Evolutionary conservation across 2,888 invertebrate genomes (phyloP).

Genomic region (Callyntrura sp.): DNA sequence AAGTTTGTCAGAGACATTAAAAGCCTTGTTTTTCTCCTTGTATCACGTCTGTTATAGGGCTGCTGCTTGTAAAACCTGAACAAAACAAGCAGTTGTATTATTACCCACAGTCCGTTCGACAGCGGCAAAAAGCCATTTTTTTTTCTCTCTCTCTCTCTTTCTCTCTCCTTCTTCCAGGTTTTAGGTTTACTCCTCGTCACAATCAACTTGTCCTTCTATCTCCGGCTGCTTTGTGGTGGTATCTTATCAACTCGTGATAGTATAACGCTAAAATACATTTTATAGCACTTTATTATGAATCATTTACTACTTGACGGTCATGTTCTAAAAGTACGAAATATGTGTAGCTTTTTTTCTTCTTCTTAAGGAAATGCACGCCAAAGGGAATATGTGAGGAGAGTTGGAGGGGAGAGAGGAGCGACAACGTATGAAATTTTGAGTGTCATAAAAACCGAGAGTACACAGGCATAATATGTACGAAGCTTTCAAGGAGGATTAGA

Average conservation of each 20-base stretch:
- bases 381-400: too few relatives aligned
- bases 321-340: neutral
- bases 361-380: neutral
- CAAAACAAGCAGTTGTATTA: too few relatives aligned
- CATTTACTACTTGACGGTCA: neutral
- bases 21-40: neutral
- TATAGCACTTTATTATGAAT: slow-evolving; percentile 1
- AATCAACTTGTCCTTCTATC: too few relatives aligned
- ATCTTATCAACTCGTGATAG: slow-evolving; percentile 8
- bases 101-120: too few relatives aligned
- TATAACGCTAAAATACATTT: slow-evolving; percentile 6
- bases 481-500: neutral
- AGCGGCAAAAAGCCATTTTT: too few relatives aligned
- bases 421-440: neutral
- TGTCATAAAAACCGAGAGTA: neutral
- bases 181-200: too few relatives aligned
- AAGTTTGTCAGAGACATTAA: neutral
- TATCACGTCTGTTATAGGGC: too few relatives aligned
- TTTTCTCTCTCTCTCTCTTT: too few relatives aligned
- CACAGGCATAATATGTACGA: neutral
- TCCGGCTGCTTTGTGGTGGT: neutral
- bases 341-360: neutral
- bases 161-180: too few relatives aligned
- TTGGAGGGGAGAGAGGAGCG: neutral
- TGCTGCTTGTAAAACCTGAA: too few relatives aligned